Evolutionary conservation across 2,888 invertebrate genomes (phyloP).

Genomic region (Serrognathus titanus): DNA sequence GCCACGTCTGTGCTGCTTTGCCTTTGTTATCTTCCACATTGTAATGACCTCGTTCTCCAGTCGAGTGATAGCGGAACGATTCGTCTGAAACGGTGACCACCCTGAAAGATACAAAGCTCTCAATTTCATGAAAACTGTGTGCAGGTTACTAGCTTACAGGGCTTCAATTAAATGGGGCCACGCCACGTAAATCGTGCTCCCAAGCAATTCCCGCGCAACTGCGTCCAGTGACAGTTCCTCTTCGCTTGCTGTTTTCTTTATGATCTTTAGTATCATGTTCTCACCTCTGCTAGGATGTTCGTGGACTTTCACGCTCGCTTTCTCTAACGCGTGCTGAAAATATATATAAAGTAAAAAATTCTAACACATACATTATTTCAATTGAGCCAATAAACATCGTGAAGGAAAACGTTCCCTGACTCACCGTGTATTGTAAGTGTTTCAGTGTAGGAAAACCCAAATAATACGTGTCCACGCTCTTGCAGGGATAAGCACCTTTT

Average conservation of each 20-base stretch:
- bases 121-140: not conserved
- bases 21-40: constrained; percentile 51
- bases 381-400: not conserved
- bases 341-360: constrained; percentile 9
- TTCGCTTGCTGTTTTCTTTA: constrained; percentile 39
- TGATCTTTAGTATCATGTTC: constrained; percentile 75
- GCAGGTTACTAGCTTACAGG: constrained; percentile 51
- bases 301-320: constrained; percentile 81
- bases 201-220: constrained; percentile 63
- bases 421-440: constrained; percentile 75
- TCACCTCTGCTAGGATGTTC: constrained; percentile 77
- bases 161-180: constrained; percentile 95
- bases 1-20: constrained; percentile 51
- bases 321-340: constrained; percentile 52
- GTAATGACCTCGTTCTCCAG: constrained; percentile 46
- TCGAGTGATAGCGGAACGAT: constrained; percentile 50
- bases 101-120: constrained; percentile 40
- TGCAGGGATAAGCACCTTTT: constrained; percentile 69
- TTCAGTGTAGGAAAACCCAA: constrained; percentile 92
- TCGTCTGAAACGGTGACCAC: constrained; percentile 63
- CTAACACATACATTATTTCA: not conserved
- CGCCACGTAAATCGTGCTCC: constrained; percentile 72
- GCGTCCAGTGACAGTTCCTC: constrained; percentile 39
- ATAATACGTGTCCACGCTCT: constrained; percentile 66
- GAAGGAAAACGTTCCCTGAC: constrained; percentile 27